Base-by-base conservation (phyloP, 23 tunicate genomes). In the Ascidia mentula region DNA sequence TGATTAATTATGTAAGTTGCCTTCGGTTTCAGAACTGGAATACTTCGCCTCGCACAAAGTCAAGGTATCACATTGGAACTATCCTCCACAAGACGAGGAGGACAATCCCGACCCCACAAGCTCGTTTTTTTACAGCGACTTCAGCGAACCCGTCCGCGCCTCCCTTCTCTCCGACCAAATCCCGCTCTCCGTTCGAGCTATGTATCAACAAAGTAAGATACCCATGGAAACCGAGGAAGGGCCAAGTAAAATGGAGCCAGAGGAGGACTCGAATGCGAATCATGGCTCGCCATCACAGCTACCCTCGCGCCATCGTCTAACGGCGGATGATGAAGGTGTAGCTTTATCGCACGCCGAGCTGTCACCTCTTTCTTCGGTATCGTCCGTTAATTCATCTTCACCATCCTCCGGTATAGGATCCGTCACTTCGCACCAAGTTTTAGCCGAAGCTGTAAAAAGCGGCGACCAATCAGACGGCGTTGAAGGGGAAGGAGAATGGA, bases 1-100 rank as follows among this genome's bases (percentile, higher is more conserved):
- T n/a, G n/a, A n/a, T n/a, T n/a, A n/a, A n/a, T n/a, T n/a, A n/a
- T n/a, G n/a, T n/a, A n/a, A n/a, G n/a, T n/a, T n/a, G n/a, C n/a
- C n/a, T n/a, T n/a, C n/a, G n/a, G n/a, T n/a, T n/a, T n/a, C 76
- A 91, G 97, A 82, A 33, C 90, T 89, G 31, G 80, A 80, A 9
- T 91, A 91, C 65, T 91, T 82, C 72, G 97, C 90, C 18, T 79
- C 90, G 18, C 97, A 91, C 82, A 77, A 81, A 38, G 97, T 91
- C 45, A 82, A 59, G 76, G 40, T 77, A 31, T 91, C 97, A 17
- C 24, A 39, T 28, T 91, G 97, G 97, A 91, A 86, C 72, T 91
- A 91, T 77, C 97, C 97, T 20, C 80, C 87, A 36, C 45, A 86
- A 7, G 40, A 40, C 22, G 70, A 53, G 37, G 36, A 28, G 26